Evolutionary conservation across 2,113 vertebrate species (phyloP).

Genomic region (Psettodes erumei): DNA sequence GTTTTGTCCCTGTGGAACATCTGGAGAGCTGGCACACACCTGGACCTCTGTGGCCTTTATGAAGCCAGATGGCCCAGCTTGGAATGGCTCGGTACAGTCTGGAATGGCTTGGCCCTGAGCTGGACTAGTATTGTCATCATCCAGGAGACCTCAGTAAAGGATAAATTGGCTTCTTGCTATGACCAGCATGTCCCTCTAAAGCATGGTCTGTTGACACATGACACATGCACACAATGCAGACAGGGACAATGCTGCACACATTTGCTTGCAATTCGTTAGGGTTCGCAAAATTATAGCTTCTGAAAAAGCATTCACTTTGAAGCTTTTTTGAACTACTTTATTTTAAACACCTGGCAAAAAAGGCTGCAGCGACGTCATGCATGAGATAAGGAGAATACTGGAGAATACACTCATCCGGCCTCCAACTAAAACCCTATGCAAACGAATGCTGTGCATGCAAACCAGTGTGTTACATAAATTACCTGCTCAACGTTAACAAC

Average conservation of each 20-base stretch:
- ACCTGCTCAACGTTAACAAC: constrained; percentile 55
- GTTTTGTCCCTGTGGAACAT: constrained; percentile 77
- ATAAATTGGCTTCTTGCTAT: constrained; percentile 2
- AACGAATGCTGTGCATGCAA: constrained; percentile 72
- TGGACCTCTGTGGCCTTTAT: constrained; percentile 40
- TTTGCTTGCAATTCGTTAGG: constrained; percentile 10
- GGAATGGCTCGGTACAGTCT: constrained; percentile 49
- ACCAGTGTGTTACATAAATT: constrained; percentile 68
- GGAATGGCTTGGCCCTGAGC: constrained; percentile 28
- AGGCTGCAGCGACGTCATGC: constrained; percentile 34
- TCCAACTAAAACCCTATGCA: constrained; percentile 53
- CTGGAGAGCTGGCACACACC: constrained; percentile 73
- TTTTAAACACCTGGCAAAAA: constrained; percentile 61
- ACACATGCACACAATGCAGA: constrained; percentile 3
- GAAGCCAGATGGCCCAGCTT: constrained; percentile 59
- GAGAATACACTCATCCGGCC: constrained; percentile 45
- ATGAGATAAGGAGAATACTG: constrained; percentile 40
- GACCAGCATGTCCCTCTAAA: constrained; percentile 10
- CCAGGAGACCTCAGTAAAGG: constrained; percentile 4
- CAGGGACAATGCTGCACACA: background rate
- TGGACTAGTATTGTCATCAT: constrained; percentile 35
- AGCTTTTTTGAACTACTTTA: constrained; percentile 43
- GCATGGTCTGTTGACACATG: background rate
- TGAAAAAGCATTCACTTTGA: constrained; percentile 44
- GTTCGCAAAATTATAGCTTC: constrained; percentile 17